phyloP scores from a whole-genome alignment of 2,797 vertebrate species.

The Poeciliopsis infans region DNA sequence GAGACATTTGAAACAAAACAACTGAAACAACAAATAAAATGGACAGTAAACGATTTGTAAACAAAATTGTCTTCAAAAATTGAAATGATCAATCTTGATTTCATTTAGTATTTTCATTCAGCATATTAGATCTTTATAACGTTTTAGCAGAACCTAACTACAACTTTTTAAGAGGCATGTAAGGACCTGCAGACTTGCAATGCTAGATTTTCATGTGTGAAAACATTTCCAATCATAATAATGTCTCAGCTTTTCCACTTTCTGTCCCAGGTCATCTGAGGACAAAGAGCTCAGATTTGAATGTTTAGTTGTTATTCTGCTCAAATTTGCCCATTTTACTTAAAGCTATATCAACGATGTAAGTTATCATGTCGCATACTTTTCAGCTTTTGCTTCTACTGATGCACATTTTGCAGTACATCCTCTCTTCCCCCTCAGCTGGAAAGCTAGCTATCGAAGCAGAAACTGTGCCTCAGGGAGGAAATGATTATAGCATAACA shows the following conservation, averaged over 20 bases:
- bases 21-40: too few relatives aligned
- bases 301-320: neutral
- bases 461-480: conserved; percentile 66
- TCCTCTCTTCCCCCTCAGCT: conserved; percentile 65
- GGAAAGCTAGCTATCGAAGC: conserved; percentile 63
- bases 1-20: too few relatives aligned
- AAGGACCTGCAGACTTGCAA: neutral
- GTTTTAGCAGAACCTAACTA: neutral
- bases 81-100: too few relatives aligned
- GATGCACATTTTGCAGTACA: conserved; percentile 58
- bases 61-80: too few relatives aligned
- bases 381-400: conserved; percentile 28
- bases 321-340: neutral
- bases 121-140: too few relatives aligned
- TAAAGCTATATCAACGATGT: conserved; percentile 5
- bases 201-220: conserved; percentile 25
- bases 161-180: neutral
- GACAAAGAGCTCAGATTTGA: conserved; percentile 32
- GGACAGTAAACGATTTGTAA: too few relatives aligned
- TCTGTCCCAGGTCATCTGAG: conserved; percentile 35
- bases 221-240: conserved; percentile 33
- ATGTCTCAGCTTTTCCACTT: conserved; percentile 48
- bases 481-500: conserved; percentile 76
- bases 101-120: too few relatives aligned
- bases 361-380: conserved; percentile 7